phyloP scores from a whole-genome alignment of 2,888 invertebrate genomes.

The Ceratothoa steindachneri region DNA sequence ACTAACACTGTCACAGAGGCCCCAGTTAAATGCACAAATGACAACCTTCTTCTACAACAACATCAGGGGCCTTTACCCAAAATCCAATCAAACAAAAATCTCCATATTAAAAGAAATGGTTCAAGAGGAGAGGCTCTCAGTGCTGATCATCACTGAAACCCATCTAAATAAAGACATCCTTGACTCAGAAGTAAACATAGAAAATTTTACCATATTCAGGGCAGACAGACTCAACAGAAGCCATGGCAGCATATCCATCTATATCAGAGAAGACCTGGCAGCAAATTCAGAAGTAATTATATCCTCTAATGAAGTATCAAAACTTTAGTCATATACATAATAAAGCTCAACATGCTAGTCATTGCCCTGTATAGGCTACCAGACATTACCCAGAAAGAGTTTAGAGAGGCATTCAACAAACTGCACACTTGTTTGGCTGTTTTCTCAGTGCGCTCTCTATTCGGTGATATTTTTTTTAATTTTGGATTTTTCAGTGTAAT shows the following conservation, averaged over 20 bases:
- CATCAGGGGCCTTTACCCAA: conserved; percentile 3
- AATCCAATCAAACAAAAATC: conserved; percentile 8
- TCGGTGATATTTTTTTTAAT: too few relatives aligned
- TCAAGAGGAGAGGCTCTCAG: neutral
- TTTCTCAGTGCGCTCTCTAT: too few relatives aligned
- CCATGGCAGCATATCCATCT: neutral
- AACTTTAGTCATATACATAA: neutral
- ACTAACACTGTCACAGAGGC: too few relatives aligned
- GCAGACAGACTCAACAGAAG: neutral
- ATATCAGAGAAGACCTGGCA: conserved; percentile 4
- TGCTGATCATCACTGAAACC: conserved; percentile 10
- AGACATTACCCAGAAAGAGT: neutral
- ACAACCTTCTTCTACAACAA: too few relatives aligned
- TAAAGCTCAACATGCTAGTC: neutral
- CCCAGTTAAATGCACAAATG: too few relatives aligned
- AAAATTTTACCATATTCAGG: conserved; percentile 2
- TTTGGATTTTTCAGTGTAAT: too few relatives aligned
- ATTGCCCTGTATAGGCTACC: neutral
- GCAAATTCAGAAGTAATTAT: conserved; percentile 9
- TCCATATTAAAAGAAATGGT: conserved; percentile 4
- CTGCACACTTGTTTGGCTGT: too few relatives aligned
- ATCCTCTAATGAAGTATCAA: conserved; percentile 2
- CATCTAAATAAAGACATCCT: conserved; percentile 9
- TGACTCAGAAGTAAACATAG: conserved; percentile 3
- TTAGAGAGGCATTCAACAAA: neutral